Evolutionary conservation across 2,113 vertebrate species (phyloP).

Genomic region (Phrynosoma blainvillii): DNA sequence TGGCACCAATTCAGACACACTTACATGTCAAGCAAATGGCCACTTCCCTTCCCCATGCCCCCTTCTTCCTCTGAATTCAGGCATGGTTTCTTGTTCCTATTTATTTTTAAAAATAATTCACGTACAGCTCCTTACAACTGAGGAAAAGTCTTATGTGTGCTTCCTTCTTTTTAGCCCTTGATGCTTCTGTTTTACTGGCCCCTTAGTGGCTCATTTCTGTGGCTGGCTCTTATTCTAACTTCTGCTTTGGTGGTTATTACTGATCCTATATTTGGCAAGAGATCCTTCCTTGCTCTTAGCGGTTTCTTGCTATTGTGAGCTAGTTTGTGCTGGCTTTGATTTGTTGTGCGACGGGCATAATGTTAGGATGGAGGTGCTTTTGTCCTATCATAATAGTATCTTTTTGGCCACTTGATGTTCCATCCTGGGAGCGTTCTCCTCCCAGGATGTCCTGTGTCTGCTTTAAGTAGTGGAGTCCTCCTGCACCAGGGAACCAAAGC

Average conservation of each 20-base stretch:
- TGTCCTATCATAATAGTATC: background rate
- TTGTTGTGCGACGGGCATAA: background rate
- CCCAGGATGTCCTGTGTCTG: background rate
- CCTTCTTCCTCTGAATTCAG: background rate
- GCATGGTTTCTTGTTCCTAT: background rate
- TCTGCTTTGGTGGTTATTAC: background rate
- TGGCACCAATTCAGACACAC: background rate
- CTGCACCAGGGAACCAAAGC: background rate
- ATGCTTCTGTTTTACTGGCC: background rate
- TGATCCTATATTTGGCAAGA: background rate
- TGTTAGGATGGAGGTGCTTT: background rate
- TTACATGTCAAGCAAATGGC: background rate
- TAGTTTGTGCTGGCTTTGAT: background rate
- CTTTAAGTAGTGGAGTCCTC: background rate
- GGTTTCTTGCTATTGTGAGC: background rate
- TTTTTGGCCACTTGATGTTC: background rate
- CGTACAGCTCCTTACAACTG: background rate
- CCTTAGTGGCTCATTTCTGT: background rate
- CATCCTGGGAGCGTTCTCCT: background rate
- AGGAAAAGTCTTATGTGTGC: background rate
- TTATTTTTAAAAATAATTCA: background rate
- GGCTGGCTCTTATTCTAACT: background rate
- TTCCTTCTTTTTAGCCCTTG: background rate
- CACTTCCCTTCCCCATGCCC: background rate
- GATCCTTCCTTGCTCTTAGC: background rate